phyloP scores from a whole-genome alignment of 2,113 vertebrate genomes.

The Salvator merianae region DNA sequence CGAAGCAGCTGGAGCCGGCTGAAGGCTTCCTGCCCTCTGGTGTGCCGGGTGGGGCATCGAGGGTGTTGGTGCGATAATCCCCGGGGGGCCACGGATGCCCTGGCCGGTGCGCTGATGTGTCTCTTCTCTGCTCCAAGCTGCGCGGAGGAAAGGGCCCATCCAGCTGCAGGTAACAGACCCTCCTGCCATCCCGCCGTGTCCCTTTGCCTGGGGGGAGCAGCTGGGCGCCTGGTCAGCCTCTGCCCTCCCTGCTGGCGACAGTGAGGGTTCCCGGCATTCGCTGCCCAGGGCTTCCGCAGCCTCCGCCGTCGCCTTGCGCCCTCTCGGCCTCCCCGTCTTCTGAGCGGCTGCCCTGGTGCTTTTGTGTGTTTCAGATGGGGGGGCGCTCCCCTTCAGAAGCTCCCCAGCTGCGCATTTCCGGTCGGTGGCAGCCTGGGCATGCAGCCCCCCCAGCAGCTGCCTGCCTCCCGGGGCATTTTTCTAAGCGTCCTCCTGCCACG shows the following conservation, averaged over 20 bases:
- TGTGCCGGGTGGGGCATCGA: too few species aligned
- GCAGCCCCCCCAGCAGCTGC: constrained; percentile 4
- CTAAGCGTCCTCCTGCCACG: background rate
- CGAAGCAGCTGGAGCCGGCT: too few species aligned
- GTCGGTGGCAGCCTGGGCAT: background rate
- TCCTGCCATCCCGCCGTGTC: background rate
- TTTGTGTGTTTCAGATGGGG: constrained; percentile 13
- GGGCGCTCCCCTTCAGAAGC: background rate
- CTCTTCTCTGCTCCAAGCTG: constrained; percentile 25
- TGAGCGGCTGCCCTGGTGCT: background rate
- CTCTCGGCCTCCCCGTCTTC: background rate
- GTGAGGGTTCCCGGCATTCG: too few species aligned
- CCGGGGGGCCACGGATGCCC: too few species aligned
- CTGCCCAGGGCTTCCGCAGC: background rate
- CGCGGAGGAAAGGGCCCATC: background rate
- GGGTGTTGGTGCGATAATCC: too few species aligned
- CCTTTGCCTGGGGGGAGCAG: too few species aligned
- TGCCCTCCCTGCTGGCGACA: too few species aligned
- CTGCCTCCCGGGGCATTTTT: constrained; percentile 19
- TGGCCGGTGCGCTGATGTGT: background rate
- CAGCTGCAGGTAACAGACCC: constrained; percentile 12
- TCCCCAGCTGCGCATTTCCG: background rate
- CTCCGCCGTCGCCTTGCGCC: background rate
- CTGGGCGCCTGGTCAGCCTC: too few species aligned
- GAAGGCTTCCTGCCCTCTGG: background rate